Conservation (phyloP, 2,113 vertebrate species). For the Halcyon malimbica region DNA sequence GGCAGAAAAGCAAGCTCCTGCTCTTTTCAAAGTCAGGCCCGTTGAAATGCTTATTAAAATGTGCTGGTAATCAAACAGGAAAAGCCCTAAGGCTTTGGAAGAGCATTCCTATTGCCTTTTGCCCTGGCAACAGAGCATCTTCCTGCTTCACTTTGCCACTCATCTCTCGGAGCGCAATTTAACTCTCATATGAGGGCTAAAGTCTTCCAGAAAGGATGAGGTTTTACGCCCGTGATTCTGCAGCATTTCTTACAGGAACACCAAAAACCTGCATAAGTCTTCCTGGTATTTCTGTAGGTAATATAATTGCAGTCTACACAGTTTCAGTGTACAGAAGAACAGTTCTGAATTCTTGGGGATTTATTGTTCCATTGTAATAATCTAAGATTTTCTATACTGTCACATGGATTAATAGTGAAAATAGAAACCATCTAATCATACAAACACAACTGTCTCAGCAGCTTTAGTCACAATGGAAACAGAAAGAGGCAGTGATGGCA, state of each 20-base stretch:
- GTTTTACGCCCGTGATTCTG: neutral
- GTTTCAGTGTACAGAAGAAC: neutral
- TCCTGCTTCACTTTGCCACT: neutral
- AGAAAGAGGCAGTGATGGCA: neutral
- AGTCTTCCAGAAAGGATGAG: neutral
- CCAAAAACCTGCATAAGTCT: neutral
- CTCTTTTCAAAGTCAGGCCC: slow-evolving; percentile 7
- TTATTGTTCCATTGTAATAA: neutral
- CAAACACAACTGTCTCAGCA: neutral
- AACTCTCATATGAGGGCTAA: neutral
- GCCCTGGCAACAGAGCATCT: neutral
- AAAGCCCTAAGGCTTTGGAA: neutral
- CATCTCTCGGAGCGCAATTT: neutral
- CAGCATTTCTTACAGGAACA: neutral
- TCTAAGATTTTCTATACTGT: neutral
- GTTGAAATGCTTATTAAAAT: neutral
- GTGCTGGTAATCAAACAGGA: neutral
- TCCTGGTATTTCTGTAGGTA: neutral
- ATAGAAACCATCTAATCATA: neutral
- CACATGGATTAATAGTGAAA: neutral
- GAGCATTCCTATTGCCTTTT: neutral
- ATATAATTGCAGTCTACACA: neutral
- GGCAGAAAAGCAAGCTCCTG: slow-evolving; percentile 10
- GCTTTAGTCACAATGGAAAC: neutral
- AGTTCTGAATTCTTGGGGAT: neutral